These are phyloP conservation scores for Hemiprocne comata DNA, from an alignment of 2,113 vertebrate species.

Conservation along the genomic window DNA sequence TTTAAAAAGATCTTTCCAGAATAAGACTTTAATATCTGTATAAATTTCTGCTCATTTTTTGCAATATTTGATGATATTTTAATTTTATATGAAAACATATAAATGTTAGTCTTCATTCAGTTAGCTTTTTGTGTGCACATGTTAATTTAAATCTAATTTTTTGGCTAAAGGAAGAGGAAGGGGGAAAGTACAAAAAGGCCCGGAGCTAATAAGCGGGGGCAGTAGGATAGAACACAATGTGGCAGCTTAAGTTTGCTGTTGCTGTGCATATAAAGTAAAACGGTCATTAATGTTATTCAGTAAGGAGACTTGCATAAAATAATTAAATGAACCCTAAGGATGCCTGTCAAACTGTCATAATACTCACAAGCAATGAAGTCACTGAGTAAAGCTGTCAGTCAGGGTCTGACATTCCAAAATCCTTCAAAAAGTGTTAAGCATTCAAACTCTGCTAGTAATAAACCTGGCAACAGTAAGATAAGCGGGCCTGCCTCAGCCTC, in stretches of 20 bases:
- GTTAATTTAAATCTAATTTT: not conserved
- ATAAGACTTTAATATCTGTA: not conserved
- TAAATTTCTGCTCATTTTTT: not conserved
- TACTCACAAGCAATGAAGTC: not conserved
- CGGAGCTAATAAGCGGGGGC: not conserved
- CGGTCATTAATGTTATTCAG: constrained; percentile 28
- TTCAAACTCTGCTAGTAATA: constrained; percentile 46
- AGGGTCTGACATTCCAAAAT: constrained; percentile 49
- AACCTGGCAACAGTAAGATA: constrained; percentile 27
- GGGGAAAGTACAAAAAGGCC: not conserved
- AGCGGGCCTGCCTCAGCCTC: not conserved
- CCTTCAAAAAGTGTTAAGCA: constrained; percentile 42
- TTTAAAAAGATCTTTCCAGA: not conserved
- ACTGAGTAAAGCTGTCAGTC: constrained; percentile 29
- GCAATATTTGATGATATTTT: not conserved
- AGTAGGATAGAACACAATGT: not conserved
- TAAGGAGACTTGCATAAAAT: constrained; percentile 24
- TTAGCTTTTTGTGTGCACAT: not conserved
- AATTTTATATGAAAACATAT: not conserved
- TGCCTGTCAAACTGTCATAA: constrained; percentile 47
- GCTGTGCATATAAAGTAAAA: not conserved
- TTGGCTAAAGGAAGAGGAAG: not conserved
- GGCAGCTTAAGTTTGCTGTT: constrained; percentile 33
- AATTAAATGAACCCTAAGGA: constrained; percentile 35
- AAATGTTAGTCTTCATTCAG: not conserved